Base-by-base conservation (phyloP, 2,113 vertebrate species). In the Siphamia tubifer region DNA sequence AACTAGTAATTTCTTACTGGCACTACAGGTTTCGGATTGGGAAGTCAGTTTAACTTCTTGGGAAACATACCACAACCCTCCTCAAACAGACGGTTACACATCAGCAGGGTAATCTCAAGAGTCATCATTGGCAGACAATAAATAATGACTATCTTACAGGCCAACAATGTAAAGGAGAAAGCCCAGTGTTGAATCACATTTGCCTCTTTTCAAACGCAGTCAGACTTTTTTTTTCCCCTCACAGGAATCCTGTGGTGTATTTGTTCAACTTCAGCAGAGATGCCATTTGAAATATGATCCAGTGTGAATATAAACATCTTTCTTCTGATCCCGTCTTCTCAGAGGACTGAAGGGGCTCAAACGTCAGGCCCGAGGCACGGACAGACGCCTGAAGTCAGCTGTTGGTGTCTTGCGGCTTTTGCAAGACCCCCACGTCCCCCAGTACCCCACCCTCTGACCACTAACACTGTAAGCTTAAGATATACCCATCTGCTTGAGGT, bases 201-300 rank as follows among this genome's bases (percentile, higher is more conserved):
- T 25, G 47, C 53, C 28, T 40, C 20, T 32, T 10, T 39, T 28
- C 21, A 11, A 36, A 23, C 17, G 48, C 42, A 42, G 57, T 42
- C 20, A 2, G 30, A 52, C 16, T 5, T 40, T 47, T 15, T 45
- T 38, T 65, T 31, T 42, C 10, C 42, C 66, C 40, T 8, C 36
- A 6, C 57, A 64, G 69, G 70, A 83, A 75, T 69, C 36, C 55
- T 45, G 56, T 9, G 25, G 56, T 60, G 60, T 82, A 77, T 89
- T 89, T 82, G 49, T 78, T 83, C 64, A 70, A 68, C 61, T 82
- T 56, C 24, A 43, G 76, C 30, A 4, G 44, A 71, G 71, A 65
- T 85, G 78, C 76, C 79, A 62, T 84, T 82, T 83, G 84, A 79
- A 85, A 90, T 44, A 60, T 10, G 84, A 90, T 83, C 81, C 6